Base-by-base conservation (phyloP, 2,797 vertebrate genomes). In the Glyptemys insculpta region DNA sequence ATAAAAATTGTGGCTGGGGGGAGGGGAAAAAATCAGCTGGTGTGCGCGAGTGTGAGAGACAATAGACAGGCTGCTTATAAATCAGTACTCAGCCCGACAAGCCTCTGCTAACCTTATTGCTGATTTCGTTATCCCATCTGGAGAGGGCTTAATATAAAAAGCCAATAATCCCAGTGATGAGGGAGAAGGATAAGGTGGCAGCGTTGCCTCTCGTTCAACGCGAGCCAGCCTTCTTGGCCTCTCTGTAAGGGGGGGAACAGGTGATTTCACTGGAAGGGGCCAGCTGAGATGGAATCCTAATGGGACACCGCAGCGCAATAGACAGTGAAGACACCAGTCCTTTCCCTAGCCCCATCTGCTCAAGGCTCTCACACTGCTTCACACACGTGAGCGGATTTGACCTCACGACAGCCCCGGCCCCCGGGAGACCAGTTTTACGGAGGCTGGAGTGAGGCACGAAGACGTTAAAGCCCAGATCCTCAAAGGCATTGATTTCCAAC, bases 121-220 rank as follows among this genome's bases (percentile, higher is more conserved):
- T 84, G 95, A 92, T 93, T 86, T 68, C 1, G 27, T 85, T 90
- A 81, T 2, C 44, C 86, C 92, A 79, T 93, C 95, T 86, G 74
- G 59, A 88, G 79, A 93, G 93, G 87, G 88, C 93, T 95, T 87
- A 90, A 94, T 96, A 94, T 95, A 88, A 97, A 96, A 96, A 88
- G 79, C 59, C 84, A 94, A 81, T 95, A 87, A 91, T 96, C 21
- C 23, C 47, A 0, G 0, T 47, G 89, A 94, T 93, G 52, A 95
- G 81, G 86, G n/a, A 25, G 5, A 5, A n/a, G 88, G 95, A 93
- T 92, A 96, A 78, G 88, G 25, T 44, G 87, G 41, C 74, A 56
- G 44, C 0, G 1, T 7, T 16, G 90, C 59, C 76, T 41, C 1
- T 0, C n/a, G 41, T 85, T 68, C 56, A 54, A 16, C 44, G 8